Conservation (phyloP, 1,140 invertebrate species). For the Episyrphus balteatus region DNA sequence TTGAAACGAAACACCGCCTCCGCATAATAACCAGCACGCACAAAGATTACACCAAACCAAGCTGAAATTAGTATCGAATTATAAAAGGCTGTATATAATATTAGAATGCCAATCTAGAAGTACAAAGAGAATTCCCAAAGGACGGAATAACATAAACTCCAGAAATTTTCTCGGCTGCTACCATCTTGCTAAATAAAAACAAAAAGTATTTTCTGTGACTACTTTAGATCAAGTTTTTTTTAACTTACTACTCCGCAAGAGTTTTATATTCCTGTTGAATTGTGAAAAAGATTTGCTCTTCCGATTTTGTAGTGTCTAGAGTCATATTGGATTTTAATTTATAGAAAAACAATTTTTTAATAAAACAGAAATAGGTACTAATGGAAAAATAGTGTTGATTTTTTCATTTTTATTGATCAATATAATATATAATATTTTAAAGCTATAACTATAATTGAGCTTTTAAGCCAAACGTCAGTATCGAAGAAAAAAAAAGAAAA, state of each 20-base stretch:
- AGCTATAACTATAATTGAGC: no score
- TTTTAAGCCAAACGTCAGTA: no score
- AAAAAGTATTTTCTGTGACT: slow-evolving; percentile 21
- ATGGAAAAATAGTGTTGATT: no score
- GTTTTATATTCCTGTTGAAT: slow-evolving; percentile 63
- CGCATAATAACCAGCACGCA: slow-evolving; percentile 75
- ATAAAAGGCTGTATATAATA: slow-evolving; percentile 8
- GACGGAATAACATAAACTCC: slow-evolving; percentile 90
- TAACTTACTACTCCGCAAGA: slow-evolving; percentile 64
- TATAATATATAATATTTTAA: no score
- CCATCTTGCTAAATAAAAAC: slow-evolving; percentile 72
- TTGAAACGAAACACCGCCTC: slow-evolving; percentile 83
- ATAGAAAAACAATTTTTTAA: no score
- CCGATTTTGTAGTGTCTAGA: slow-evolving; percentile 22
- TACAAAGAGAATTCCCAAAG: slow-evolving; percentile 62
- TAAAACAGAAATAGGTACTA: no score
- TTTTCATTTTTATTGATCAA: no score
- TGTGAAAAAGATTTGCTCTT: slow-evolving; percentile 31
- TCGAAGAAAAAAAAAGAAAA: no score
- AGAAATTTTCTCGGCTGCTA: slow-evolving; percentile 71
- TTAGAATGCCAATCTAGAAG: slow-evolving; percentile 29
- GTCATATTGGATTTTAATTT: no score
- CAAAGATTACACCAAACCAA: slow-evolving; percentile 90
- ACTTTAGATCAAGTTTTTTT: not conserved
- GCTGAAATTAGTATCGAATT: slow-evolving; percentile 50